Conservation (phyloP, 2,888 invertebrate species). For the Venustoraphidia nigricollis region DNA sequence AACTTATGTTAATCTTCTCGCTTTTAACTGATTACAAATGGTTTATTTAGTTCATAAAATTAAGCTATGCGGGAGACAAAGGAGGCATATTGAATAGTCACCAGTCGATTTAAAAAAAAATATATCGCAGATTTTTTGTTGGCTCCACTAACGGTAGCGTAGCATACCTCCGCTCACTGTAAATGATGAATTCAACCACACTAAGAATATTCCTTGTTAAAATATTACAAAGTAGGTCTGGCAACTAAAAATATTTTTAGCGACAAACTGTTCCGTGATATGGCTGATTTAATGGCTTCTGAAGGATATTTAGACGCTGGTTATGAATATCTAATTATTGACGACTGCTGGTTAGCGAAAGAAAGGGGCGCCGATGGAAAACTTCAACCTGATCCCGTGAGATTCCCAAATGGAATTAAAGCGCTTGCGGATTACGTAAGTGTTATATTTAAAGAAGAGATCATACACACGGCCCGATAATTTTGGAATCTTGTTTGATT, state of each 20-base stretch:
- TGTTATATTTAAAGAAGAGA: conserved; percentile 6
- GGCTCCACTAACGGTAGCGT: too few relatives aligned
- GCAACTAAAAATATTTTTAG: conserved; percentile 19
- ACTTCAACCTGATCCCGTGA: conserved; percentile 34
- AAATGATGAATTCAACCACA: too few relatives aligned
- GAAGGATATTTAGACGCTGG: conserved; percentile 44
- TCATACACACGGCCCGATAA: not conserved
- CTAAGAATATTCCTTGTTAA: too few relatives aligned
- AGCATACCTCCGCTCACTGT: too few relatives aligned
- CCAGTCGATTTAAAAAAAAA: too few relatives aligned
- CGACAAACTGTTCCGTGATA: conserved; percentile 35
- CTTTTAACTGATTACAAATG: too few relatives aligned
- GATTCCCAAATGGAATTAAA: conserved; percentile 46
- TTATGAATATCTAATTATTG: conserved; percentile 41
- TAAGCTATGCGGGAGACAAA: too few relatives aligned
- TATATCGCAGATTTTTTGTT: too few relatives aligned
- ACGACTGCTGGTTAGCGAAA: conserved; percentile 44
- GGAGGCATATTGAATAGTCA: too few relatives aligned
- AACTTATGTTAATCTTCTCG: too few relatives aligned
- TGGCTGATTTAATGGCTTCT: conserved; percentile 35
- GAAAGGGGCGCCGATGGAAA: conserved; percentile 29
- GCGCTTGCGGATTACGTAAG: conserved; percentile 41
- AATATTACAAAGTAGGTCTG: too few relatives aligned
- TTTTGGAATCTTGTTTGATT: not conserved
- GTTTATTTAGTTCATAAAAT: too few relatives aligned